Base-by-base conservation (phyloP, 2,888 invertebrate genomes). In the Megaustenia siamemsis region DNA sequence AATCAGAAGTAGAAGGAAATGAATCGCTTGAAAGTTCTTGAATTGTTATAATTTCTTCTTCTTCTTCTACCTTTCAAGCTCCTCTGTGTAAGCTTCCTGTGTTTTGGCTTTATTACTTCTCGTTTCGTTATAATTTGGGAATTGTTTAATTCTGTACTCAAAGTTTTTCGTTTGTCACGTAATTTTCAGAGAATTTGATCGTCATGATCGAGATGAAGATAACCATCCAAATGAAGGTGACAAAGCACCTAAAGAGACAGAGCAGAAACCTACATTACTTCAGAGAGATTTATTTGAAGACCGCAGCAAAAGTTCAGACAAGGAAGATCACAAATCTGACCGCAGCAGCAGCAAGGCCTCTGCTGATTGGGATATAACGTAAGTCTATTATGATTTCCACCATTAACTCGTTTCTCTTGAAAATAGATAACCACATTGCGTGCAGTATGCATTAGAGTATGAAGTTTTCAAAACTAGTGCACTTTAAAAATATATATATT, bases 271-370 rank as follows among this genome's bases (percentile, higher is more conserved):
- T 53, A 84, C 84, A 66, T 85, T 87, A 40, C 79, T 63, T 38
- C 92, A 92, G 85, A 90, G 92, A 88, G 93, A 93, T 89, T 91
- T 93, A 12, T 93, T 93, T 90, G 93, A 94, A 86, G 93, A 93
- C 56, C 88, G 66, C 77, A 80, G 85, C 88, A 78, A 80, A 89
- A 80, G 79, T 66, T 63, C 53, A 21, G 84, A 81, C 49, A 85
- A 80, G 32, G 83, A 84, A 24, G 85, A 85, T 53, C 71, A 75
- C 28, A 81, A 76, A 24, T 76, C 81, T 35, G 80, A 80, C 24
- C 43, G 75, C 56, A 80, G 80, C 53, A 73, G 69, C 38, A 84
- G 76, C 68, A 85, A 85, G 38, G 35, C 53, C n/a, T 84, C 83
- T 10, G 18, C 86, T n/a, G 85, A 84, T 43, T 86, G 87, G 87